Percentiles rank a stretch among this genome's conserved stretches.
Conservation (phyloP, 2,797 vertebrate genomes). For the Danio jaintianensis region DNA sequence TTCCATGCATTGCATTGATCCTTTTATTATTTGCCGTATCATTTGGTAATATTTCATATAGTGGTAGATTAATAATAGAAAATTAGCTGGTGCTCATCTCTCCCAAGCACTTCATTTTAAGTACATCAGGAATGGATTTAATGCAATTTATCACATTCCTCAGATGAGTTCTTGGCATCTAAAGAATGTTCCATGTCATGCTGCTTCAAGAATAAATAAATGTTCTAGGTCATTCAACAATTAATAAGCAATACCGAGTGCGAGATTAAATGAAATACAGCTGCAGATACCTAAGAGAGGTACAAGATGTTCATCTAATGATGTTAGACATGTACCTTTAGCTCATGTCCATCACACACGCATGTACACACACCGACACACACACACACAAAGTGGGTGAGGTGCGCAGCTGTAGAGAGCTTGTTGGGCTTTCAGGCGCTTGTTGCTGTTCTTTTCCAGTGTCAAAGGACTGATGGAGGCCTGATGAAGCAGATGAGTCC, state of each 20-base stretch:
- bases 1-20: not conserved
- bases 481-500: constrained; percentile 52
- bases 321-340: constrained; percentile 24
- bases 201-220: too few species aligned
- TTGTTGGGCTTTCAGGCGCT: constrained; percentile 9
- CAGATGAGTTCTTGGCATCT: not conserved
- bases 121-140: not conserved
- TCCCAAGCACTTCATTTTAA: not conserved
- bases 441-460: constrained; percentile 39
- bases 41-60: not conserved
- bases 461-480: constrained; percentile 45
- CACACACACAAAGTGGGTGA: not conserved
- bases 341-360: not conserved
- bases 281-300: not conserved
- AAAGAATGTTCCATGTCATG: not conserved
- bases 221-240: not conserved
- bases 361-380: not conserved
- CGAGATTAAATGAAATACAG: not conserved
- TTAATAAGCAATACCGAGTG: not conserved
- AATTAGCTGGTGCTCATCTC: not conserved
- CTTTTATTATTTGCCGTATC: not conserved
- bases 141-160: not conserved
- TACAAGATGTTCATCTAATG: constrained; percentile 5
- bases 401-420: constrained; percentile 33
- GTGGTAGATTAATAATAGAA: not conserved